These are phyloP conservation scores for Triplophysa rosa DNA, from an alignment of 2,113 vertebrate species.

Conservation along the genomic window DNA sequence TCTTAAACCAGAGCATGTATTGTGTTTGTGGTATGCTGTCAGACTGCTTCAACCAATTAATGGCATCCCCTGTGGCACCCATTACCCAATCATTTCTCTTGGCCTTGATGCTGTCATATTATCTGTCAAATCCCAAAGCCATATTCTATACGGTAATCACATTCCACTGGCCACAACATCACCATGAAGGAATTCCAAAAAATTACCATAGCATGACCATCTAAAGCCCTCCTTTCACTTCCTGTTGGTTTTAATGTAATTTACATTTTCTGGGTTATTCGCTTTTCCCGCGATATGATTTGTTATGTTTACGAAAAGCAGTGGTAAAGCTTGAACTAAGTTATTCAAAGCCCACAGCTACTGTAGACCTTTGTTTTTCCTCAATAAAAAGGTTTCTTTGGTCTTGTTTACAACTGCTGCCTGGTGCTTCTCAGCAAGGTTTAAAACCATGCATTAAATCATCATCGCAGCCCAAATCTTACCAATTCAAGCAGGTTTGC, in stretches of 20 bases:
- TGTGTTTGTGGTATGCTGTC: conserved; percentile 44
- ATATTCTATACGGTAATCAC: conserved; percentile 32
- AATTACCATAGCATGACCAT: conserved; percentile 27
- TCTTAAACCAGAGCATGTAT: conserved; percentile 39
- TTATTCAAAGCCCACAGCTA: conserved; percentile 26
- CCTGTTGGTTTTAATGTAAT: conserved; percentile 14
- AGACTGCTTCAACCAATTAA: conserved; percentile 39
- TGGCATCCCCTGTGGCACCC: conserved; percentile 36
- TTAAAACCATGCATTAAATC: conserved; percentile 43
- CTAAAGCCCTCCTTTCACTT: background rate
- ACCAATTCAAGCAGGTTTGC: conserved; percentile 23
- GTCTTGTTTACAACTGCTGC: conserved; percentile 29
- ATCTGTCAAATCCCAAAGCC: conserved; percentile 24
- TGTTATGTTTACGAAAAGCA: conserved; percentile 9
- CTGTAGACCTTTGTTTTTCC: background rate
- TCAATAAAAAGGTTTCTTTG: conserved; percentile 30
- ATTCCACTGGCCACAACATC: conserved; percentile 37
- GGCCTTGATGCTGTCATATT: conserved; percentile 33
- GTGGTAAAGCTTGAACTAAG: conserved; percentile 13
- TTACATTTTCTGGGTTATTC: conserved; percentile 8
- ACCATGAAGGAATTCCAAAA: conserved; percentile 15
- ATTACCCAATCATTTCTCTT: conserved; percentile 34
- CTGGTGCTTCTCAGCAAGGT: conserved; percentile 19
- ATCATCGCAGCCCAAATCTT: conserved; percentile 32
- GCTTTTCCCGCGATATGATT: conserved; percentile 19